These are phyloP conservation scores for Ctenomys sociabilis DNA, from an alignment of 2,113 vertebrate species.

Conservation along the genomic window DNA sequence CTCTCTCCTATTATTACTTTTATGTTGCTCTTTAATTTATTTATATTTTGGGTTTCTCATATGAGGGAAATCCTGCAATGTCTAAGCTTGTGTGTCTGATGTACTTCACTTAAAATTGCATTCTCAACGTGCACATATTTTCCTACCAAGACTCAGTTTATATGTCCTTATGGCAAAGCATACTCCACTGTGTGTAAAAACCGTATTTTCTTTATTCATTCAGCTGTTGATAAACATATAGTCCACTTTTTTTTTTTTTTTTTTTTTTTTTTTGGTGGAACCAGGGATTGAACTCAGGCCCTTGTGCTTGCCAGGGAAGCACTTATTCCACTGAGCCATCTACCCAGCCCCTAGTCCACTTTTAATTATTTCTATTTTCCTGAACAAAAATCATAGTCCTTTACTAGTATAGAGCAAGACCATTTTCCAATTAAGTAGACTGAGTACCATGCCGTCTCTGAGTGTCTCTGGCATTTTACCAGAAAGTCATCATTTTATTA, in stretches of 20 bases:
- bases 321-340: no score
- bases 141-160: background rate
- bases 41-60: background rate
- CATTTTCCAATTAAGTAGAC: background rate
- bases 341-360: no score
- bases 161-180: background rate
- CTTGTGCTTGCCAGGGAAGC: no score
- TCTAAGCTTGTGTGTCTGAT: background rate
- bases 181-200: background rate
- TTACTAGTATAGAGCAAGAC: background rate
- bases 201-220: background rate
- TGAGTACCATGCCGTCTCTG: background rate
- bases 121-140: background rate
- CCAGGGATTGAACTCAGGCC: no score
- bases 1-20: background rate
- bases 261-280: no score
- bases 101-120: background rate
- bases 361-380: slow-evolving; percentile 9
- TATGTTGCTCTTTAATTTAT: background rate
- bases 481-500: slow-evolving; percentile 29
- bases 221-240: background rate
- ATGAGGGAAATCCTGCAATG: background rate
- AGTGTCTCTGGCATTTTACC: background rate
- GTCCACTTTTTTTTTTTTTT: background rate
- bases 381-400: background rate